These are phyloP conservation scores for Phrynocephalus guinanensis DNA, from an alignment of 2,797 vertebrate species.

Conservation along the genomic window DNA sequence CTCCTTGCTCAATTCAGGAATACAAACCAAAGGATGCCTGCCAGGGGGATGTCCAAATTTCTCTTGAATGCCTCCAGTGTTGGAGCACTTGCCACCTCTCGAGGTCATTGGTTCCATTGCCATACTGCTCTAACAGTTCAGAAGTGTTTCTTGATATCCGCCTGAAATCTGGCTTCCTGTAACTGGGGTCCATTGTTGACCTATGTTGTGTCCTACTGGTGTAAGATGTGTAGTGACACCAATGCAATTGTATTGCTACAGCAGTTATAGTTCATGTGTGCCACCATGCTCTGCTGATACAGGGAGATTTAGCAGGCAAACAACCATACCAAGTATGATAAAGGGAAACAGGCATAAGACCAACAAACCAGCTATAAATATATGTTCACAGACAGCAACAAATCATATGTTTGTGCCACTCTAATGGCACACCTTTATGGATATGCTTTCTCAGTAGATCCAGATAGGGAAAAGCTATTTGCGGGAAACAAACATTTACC, in stretches of 20 bases:
- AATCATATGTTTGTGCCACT: background rate
- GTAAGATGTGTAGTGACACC: background rate
- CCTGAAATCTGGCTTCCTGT: too few species aligned
- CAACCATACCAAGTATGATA: background rate
- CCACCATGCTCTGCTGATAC: background rate
- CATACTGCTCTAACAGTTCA: too few species aligned
- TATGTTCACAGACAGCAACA: slow-evolving; percentile 6
- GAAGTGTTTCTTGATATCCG: too few species aligned
- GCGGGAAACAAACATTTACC: slow-evolving; percentile 45
- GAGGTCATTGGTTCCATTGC: too few species aligned
- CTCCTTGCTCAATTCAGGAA: too few species aligned
- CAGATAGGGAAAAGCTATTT: slow-evolving; percentile 27
- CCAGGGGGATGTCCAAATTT: too few species aligned
- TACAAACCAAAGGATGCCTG: too few species aligned
- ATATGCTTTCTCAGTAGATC: slow-evolving; percentile 35
- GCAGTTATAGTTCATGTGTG: too few species aligned
- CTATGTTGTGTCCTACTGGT: background rate
- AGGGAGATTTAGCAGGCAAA: background rate
- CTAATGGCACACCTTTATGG: background rate
- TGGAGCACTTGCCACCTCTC: too few species aligned
- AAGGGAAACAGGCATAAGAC: background rate
- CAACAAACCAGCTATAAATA: background rate
- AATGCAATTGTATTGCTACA: background rate
- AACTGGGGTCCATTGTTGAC: background rate
- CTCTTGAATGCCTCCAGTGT: too few species aligned